Evolutionary conservation across 2,797 vertebrate genomes (phyloP).

Genomic region (Vultur gryphus): DNA sequence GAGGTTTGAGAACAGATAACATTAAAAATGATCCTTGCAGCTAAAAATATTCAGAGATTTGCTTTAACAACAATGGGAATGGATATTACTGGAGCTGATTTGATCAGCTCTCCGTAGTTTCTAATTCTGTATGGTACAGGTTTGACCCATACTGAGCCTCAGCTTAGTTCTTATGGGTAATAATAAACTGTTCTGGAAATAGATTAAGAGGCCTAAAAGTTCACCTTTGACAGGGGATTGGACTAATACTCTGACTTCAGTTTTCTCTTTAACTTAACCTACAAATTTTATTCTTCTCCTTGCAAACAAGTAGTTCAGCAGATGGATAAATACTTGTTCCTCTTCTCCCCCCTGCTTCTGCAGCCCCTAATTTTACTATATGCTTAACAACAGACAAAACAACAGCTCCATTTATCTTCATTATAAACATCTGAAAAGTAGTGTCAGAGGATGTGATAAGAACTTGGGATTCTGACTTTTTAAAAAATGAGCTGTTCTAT

Average conservation of each 20-base stretch:
- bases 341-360: neutral
- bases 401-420: neutral
- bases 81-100: slow-evolving; percentile 3
- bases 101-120: slow-evolving; percentile 5
- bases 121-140: slow-evolving; percentile 19
- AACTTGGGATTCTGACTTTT: slow-evolving; percentile 17
- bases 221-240: slow-evolving; percentile 2
- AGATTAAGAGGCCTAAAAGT: neutral
- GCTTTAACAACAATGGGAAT: slow-evolving; percentile 13
- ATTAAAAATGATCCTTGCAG: slow-evolving; percentile 60
- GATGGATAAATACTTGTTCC: neutral
- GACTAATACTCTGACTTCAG: slow-evolving; percentile 7
- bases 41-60: slow-evolving; percentile 35
- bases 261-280: slow-evolving; percentile 25
- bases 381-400: neutral
- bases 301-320: neutral
- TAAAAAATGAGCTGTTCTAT: neutral
- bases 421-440: neutral
- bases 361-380: neutral
- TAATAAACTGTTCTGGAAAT: slow-evolving; percentile 41
- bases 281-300: neutral
- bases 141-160: neutral
- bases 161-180: slow-evolving; percentile 51
- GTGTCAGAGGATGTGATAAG: neutral
- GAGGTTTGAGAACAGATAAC: slow-evolving; percentile 40